These are phyloP conservation scores for Chionoecetes opilio DNA, from an alignment of 1,140 invertebrate genomes.

Conservation along the genomic window DNA sequence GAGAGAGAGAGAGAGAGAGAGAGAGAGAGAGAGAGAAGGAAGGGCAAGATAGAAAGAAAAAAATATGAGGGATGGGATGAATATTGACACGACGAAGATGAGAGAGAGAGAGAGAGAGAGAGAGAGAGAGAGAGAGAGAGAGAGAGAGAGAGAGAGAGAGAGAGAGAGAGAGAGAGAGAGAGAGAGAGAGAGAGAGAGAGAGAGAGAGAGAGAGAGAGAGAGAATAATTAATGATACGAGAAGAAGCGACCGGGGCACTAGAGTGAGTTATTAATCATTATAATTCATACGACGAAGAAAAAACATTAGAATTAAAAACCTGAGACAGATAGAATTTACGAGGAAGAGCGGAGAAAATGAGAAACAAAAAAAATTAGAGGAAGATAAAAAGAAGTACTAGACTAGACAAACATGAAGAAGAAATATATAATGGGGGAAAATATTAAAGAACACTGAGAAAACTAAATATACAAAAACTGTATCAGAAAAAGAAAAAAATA, in stretches of 20 bases:
- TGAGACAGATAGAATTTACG: neutral
- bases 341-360: neutral
- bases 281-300: neutral
- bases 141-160: conserved; percentile 71
- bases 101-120: conserved; percentile 54
- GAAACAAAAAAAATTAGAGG: too few species aligned
- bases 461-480: too few species aligned
- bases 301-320: neutral
- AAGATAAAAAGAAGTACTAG: neutral
- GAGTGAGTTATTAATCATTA: neutral
- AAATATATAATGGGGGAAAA: too few species aligned
- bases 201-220: conserved; percentile 47
- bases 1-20: neutral
- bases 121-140: conserved; percentile 58
- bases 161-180: conserved; percentile 66
- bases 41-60: neutral
- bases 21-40: neutral
- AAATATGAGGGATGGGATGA: too few species aligned
- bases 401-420: neutral
- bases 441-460: too few species aligned
- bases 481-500: neutral
- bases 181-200: conserved; percentile 33
- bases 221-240: neutral
- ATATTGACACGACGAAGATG: neutral
- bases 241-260: neutral